These are phyloP conservation scores for Lepilemur septentrionalis DNA, from an alignment of 2,797 vertebrate genomes.

Conservation along the genomic window DNA sequence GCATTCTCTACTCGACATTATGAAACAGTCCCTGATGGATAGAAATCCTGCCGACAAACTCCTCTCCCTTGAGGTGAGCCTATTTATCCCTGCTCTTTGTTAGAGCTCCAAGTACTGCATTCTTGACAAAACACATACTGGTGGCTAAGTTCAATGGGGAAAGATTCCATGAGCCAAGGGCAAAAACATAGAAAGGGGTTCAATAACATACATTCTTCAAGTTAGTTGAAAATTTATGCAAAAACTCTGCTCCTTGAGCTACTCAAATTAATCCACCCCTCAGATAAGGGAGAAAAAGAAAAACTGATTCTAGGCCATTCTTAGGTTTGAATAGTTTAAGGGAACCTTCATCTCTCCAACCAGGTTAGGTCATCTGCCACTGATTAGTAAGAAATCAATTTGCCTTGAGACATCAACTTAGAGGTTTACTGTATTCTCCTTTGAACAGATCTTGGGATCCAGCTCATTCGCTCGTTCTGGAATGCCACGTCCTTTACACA, in stretches of 20 bases:
- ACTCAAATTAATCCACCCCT: neutral
- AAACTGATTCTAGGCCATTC: too few relatives aligned
- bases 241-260: neutral
- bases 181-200: neutral
- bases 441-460: neutral
- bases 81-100: neutral
- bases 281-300: neutral
- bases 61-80: neutral
- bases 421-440: neutral
- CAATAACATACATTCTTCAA: neutral
- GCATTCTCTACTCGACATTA: neutral
- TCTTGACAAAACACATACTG: neutral
- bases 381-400: neutral
- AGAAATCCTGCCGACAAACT: neutral
- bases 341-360: neutral
- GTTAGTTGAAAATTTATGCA: neutral
- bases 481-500: neutral
- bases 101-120: neutral
- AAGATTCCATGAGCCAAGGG: neutral
- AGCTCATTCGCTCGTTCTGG: neutral
- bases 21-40: neutral
- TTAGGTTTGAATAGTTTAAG: neutral
- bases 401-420: neutral
- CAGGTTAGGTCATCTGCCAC: neutral
- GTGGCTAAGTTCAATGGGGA: neutral